Evolutionary conservation across 1,140 invertebrate genomes (phyloP), one percentile per base, ranked within the genome.

Genomic region (Drosophila auraria): DNA sequence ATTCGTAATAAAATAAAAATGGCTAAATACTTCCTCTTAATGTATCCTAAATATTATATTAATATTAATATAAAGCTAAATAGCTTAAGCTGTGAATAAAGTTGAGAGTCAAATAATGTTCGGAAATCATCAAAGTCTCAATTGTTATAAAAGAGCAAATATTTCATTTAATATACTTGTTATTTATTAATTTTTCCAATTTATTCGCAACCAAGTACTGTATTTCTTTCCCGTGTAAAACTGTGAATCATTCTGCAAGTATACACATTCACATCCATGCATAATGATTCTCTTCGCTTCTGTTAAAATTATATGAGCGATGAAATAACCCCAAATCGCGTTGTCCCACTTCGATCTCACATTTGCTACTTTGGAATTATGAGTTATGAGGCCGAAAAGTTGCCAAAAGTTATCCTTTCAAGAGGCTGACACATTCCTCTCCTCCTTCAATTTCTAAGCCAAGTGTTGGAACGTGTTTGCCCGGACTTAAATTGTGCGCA

Each of bases 401-500:
- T 77, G 27, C 36, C 62, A 79, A 68, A 58, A 72, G 63, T 82
- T 17, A 64, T 42, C 25, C 75, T 4, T 9, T 8, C 9, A 14
- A 38, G 68, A 68, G 54, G 44, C 47, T 71, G 86, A 47, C 65
- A 69, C 76, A 65, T 79, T 9, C 25, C 50, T 60, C 38, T 25
- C 47, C 50, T 60, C 45, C 59, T 70, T 69, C 23, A 56, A 69
- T 51, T 59, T 51, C 77, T 77, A 70, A 87, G 65, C 75, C 71
- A 50, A 80, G 63, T 80, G 75, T 62, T 59, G 58, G 83, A 58
- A 44, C 57, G 51, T 87, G 68, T 83, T 80, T 87, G 83, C 82
- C 64, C 38, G 73, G 74, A 80, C 82, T 89, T 86, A 89, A 89
- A 89, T 89, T 89, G 86, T 86, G 87, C 86, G 86, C 86, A 90